Evolutionary conservation across 2,888 invertebrate genomes (phyloP), one percentile per base, ranked within the genome.

Genomic region (Zygothrica quintamaculata): DNA sequence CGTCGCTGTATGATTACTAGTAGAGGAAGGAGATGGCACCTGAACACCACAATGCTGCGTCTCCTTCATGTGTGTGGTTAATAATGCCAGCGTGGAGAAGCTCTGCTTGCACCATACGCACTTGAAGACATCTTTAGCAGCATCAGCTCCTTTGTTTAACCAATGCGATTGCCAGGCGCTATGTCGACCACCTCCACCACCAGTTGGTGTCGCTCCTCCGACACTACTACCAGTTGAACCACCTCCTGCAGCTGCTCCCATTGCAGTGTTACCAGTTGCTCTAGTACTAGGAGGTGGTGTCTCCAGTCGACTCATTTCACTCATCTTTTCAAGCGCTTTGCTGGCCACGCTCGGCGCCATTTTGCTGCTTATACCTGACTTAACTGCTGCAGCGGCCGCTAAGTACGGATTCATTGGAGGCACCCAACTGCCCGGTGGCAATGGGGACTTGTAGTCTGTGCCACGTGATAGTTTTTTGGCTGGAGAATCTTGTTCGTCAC

Each of bases 101-200:
- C 98, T 98, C 90, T 98, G 97, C 90, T 98, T 98, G 91, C 99
- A 99, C 96, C 98, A 98, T 34, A 99, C 99, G 91, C 99, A 99
- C 90, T 98, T 97, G 26, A 99, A 93, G 25, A 99, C 99, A 89
- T 98, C 98, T 91, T 97, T 96, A 12, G 98, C 98, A 87, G 97
- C 97, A 82, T 97, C 97, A 1, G 98, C 97, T 5, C 97, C 98
- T 89, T 97, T 98, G 92, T 96, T 98, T 55, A 99, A 92, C 99
- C 99, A 99, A 90, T 99, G 98, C 1, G 98, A 98, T 88, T 99
- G 99, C 96, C 99, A 98, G 11, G 98, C 97, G 73, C 96, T 96
- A 90, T 96, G 96, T 1, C 96, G 92, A 12, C 95, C 96, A 0
- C 68, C 65, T 1, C 59, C 62, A 0, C 16, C 37, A 0, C 39